Evolutionary conservation across 2,797 vertebrate species (phyloP), one percentile per base, ranked within the genome.

Genomic region (Poecilia wingei): DNA sequence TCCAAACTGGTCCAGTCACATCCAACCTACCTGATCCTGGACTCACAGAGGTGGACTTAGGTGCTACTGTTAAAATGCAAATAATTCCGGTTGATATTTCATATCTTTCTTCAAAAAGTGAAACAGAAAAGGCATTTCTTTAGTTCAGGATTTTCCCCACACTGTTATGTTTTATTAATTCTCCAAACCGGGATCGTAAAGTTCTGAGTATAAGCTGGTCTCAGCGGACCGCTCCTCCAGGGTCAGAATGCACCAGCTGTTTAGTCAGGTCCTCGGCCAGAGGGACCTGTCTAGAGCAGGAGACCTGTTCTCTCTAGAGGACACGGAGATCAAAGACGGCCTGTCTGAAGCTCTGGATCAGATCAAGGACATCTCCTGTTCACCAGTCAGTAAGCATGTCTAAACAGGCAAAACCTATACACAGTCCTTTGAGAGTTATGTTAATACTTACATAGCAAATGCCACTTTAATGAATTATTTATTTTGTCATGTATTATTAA

Each of bases 211-310:
- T 36, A 73, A 25, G 78, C 64, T 84, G 75, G 72, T 83, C 76
- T 72, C 20, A 76, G 64, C 78, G 78, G 59, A 72, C 69, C n/a
- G 46, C 77, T 64, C 43, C 76, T 82, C 53, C 66, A 66, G 86
- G 78, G 69, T 81, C 86, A 93, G 79, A 85, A 99, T 99, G 98
- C 98, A 99, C 93, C 97, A 97, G 43, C 96, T 99, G 46, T 98
- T 99, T 61, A 91, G 96, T 87, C 93, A 97, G 91, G 98, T 99
- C 81, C 92, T 99, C 92, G 95, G 96, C 68, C 97, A 98, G 70
- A 97, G 97, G 93, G 97, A 99, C 87, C 96, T 99, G 81, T 99
- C 98, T 18, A 93, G 97, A 64, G 98, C 98, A 0, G 98, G 98
- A 3, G 98, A 99, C 82, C 96, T 99, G 55, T 99, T 99, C 93